Evolutionary conservation across 1,140 invertebrate species (phyloP).

Genomic region (Aphaenogaster floridana): DNA sequence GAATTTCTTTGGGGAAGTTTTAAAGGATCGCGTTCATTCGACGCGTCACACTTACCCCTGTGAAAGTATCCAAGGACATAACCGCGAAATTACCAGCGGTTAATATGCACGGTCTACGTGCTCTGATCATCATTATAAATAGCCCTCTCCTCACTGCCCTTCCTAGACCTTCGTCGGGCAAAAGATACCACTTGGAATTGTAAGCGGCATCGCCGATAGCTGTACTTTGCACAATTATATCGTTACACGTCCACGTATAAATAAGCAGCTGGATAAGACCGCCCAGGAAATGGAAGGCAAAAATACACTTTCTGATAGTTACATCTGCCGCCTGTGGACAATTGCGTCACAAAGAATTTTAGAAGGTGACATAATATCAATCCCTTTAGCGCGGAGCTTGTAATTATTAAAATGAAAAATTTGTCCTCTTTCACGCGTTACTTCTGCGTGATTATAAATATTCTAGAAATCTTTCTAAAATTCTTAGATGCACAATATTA

Average conservation of each 20-base stretch:
- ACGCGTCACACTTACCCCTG: constrained; percentile 27
- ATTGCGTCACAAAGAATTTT: background rate
- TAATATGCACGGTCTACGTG: constrained; percentile 64
- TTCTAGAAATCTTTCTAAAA: background rate
- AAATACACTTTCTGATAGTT: constrained; percentile 50
- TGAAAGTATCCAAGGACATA: constrained; percentile 69
- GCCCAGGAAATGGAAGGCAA: constrained; percentile 52
- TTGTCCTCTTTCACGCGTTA: background rate
- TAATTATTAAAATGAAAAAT: background rate
- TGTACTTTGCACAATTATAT: constrained; percentile 64
- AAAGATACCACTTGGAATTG: constrained; percentile 63
- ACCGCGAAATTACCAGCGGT: constrained; percentile 67
- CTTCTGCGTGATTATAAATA: background rate
- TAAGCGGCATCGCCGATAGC: constrained; percentile 61
- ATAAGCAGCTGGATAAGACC: constrained; percentile 65
- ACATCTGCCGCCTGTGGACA: constrained; percentile 48
- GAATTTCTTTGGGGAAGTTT: background rate
- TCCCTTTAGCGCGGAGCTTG: background rate
- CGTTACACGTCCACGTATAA: constrained; percentile 69
- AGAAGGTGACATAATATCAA: background rate
- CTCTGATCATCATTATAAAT: constrained; percentile 53
- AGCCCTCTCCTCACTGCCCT: constrained; percentile 49
- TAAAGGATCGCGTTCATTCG: background rate
- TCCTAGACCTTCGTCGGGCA: constrained; percentile 50
- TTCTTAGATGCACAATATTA: background rate